Percentiles rank a stretch among this genome's conserved stretches.
Conservation (phyloP, 1,140 invertebrate genomes). For the Drosophila arizonae region DNA sequence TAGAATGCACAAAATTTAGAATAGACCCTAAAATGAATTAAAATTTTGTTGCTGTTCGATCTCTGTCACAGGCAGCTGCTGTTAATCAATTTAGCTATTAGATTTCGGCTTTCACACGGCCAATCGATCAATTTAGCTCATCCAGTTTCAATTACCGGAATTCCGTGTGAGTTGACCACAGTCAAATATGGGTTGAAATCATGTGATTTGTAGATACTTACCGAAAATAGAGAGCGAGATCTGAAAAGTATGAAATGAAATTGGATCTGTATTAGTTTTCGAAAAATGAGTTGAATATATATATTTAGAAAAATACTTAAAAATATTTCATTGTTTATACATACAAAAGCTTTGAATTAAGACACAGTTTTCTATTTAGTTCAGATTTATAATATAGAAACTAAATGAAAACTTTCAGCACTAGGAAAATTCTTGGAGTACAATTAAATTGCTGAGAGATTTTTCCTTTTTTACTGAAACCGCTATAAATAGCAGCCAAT, state of each 20-base stretch:
- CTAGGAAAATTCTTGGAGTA: not conserved
- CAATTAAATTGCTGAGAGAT: not conserved
- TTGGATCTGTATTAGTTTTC: not conserved
- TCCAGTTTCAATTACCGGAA: not conserved
- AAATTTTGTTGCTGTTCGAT: not conserved
- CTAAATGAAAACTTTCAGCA: too few species aligned
- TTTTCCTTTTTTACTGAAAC: not conserved
- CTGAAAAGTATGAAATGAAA: not conserved
- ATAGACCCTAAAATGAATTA: not conserved
- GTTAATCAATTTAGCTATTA: conserved; percentile 9
- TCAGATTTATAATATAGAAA: too few species aligned
- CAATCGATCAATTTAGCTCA: conserved; percentile 9
- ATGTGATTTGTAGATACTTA: conserved; percentile 1
- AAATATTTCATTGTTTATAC: not conserved
- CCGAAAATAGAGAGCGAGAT: not conserved
- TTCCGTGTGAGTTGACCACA: not conserved
- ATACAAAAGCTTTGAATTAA: too few species aligned
- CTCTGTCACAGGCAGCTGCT: conserved; percentile 1
- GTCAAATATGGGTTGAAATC: not conserved
- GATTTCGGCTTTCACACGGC: not conserved
- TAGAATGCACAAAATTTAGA: not conserved
- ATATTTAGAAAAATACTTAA: not conserved
- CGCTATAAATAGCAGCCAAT: conserved; percentile 14
- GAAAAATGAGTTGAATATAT: not conserved
- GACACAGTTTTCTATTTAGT: too few species aligned